Evolutionary conservation across 2,797 vertebrate genomes (phyloP), one percentile per base, ranked within the genome.

Genomic region (Luscinia luscinia): DNA sequence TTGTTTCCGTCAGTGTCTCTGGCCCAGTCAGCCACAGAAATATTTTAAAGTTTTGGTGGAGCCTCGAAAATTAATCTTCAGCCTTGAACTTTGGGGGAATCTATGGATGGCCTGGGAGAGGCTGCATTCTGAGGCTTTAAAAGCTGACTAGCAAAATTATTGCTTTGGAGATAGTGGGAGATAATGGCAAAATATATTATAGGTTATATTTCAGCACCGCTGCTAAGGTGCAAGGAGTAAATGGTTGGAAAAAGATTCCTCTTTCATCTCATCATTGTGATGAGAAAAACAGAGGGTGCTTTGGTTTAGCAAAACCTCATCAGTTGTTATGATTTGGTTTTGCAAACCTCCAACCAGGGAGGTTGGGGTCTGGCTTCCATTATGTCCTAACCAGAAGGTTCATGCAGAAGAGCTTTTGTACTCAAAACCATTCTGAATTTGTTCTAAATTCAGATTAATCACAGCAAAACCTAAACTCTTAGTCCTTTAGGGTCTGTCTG

Each of bases 11-110:
- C 41, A n/a, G 7, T 75, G 68, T 83, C 74, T 79, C 80, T 95
- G 89, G 94, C 86, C 91, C 80, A 94, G 78, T 83, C 88, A 93
- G 93, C 93, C 94, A 88, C 93, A 94, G 52, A 87, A 94, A 94
- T 90, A 91, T 52, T 92, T 91, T 49, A 79, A 80, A 95, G 78
- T 91, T 94, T 94, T 94, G 74, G 74, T 95, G 90, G 89, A 91
- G 94, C 84, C 89, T 95, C 4, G n/a, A 72, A 95, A 92, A 90
- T 77, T 87, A 38, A 80, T 93, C 87, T 96, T 89, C 59, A 92
- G 59, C 84, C 68, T 41, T 61, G 84, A 95, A 75, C 61, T 85
- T 89, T 45, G 34, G 73, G 61, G 36, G 85, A 68, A 69, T 84
- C 57, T 92, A 12, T 2, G 40, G 78, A 93, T 70, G 75, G 18